Conservation (phyloP, 1,140 invertebrate genomes). For the Zaprionus africanus region DNA sequence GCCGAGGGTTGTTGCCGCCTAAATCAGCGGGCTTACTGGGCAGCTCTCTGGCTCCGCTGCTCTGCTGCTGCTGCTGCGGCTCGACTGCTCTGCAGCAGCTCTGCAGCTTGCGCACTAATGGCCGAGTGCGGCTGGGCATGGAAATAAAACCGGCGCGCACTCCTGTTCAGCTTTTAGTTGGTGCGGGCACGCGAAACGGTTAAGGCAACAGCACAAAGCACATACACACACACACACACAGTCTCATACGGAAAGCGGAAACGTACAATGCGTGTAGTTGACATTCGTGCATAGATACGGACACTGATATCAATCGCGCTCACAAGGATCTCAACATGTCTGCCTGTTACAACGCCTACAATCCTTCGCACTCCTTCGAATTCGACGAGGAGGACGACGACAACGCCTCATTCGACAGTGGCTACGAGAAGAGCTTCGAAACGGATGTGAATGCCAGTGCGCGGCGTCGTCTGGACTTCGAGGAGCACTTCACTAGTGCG, state of each 20-base stretch:
- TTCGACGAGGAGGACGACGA: slow-evolving; percentile 88
- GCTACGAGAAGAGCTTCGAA: slow-evolving; percentile 88
- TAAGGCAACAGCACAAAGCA: slow-evolving; percentile 42
- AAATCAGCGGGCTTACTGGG: slow-evolving; percentile 72
- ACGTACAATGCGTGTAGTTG: slow-evolving; percentile 40
- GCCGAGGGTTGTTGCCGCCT: slow-evolving; percentile 78
- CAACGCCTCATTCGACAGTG: slow-evolving; percentile 89
- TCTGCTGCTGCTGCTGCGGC: slow-evolving; percentile 11
- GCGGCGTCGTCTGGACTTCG: slow-evolving; percentile 69
- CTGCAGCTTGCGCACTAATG: slow-evolving; percentile 58
- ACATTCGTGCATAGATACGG: slow-evolving; percentile 12
- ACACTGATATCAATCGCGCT: neutral
- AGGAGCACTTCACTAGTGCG: slow-evolving; percentile 47
- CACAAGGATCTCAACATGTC: slow-evolving; percentile 63
- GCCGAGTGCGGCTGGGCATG: slow-evolving; percentile 40
- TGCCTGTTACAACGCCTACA: slow-evolving; percentile 78
- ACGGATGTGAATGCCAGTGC: slow-evolving; percentile 66
- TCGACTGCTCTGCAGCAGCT: slow-evolving; percentile 19
- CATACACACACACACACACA: slow-evolving; percentile 23
- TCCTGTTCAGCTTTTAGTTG: slow-evolving; percentile 78
- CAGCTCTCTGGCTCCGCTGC: slow-evolving; percentile 27
- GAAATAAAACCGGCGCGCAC: slow-evolving; percentile 78
- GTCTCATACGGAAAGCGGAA: slow-evolving; percentile 29
- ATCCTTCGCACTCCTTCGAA: slow-evolving; percentile 84
- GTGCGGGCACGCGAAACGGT: slow-evolving; percentile 76